Percentiles rank a stretch among this genome's conserved stretches.
Evolutionary conservation across 2,797 vertebrate species (phyloP).

Genomic region (Falco berigora): DNA sequence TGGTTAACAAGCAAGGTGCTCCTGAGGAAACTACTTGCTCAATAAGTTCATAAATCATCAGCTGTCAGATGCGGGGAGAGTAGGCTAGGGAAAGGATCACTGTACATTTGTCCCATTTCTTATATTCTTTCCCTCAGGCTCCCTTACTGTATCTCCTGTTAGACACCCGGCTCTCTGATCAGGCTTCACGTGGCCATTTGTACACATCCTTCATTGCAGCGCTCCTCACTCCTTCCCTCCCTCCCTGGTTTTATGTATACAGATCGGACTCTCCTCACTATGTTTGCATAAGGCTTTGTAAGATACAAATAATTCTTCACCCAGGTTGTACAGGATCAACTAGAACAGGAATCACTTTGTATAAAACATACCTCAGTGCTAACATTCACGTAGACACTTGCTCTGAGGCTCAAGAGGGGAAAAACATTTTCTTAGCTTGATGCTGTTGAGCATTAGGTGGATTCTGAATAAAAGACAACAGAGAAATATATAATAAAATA

Average conservation of each 20-base stretch:
- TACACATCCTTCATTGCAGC: background rate
- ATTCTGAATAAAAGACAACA: background rate
- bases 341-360: background rate
- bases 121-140: background rate
- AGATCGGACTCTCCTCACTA: background rate
- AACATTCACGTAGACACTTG: background rate
- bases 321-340: background rate
- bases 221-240: background rate
- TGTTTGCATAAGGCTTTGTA: background rate
- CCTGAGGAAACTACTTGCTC: background rate
- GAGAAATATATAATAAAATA: background rate
- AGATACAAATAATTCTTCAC: background rate
- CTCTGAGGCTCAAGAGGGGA: background rate
- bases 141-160: background rate
- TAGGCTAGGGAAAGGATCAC: background rate
- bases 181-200: background rate
- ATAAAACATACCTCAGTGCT: background rate
- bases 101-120: background rate
- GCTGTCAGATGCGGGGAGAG: background rate
- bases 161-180: background rate
- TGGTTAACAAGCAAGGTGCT: background rate
- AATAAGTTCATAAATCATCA: background rate
- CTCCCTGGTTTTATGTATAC: background rate
- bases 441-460: fast-evolving
- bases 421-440: background rate